These are phyloP conservation scores for Danaus melanippus DNA, from an alignment of 1,140 invertebrate species.

Conservation along the genomic window DNA sequence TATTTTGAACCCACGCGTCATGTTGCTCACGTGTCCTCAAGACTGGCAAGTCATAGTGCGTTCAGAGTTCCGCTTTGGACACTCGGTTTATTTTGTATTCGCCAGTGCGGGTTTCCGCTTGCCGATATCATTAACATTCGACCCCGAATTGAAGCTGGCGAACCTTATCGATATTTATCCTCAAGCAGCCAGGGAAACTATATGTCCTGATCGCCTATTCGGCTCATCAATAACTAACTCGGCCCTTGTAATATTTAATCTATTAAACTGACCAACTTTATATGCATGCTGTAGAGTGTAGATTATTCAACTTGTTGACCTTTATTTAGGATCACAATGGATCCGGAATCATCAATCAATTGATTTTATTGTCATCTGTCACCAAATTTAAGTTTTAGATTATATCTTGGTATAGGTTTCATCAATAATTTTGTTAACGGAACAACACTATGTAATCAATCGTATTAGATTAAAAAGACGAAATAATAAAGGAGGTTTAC, in stretches of 20 bases:
- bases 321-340: too few species aligned
- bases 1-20: neutral
- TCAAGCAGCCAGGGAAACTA: constrained; percentile 8
- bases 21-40: constrained; percentile 31
- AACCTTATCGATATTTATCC: constrained; percentile 25
- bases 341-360: too few species aligned
- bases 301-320: too few species aligned
- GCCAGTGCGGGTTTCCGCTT: constrained; percentile 55
- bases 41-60: constrained; percentile 21
- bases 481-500: neutral
- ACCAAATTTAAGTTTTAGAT: constrained; percentile 4
- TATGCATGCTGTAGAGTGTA: too few species aligned
- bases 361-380: too few species aligned
- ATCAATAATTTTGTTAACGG: too few species aligned
- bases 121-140: constrained; percentile 63
- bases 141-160: constrained; percentile 47
- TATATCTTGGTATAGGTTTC: neutral
- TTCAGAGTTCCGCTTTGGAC: constrained; percentile 45
- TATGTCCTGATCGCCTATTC: too few species aligned
- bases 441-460: too few species aligned
- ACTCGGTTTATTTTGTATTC: constrained; percentile 59
- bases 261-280: too few species aligned
- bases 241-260: too few species aligned
- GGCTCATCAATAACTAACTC: too few species aligned
- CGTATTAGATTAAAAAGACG: too few species aligned